Evolutionary conservation across 2,113 vertebrate genomes (phyloP).

Genomic region (Cavia aperea): DNA sequence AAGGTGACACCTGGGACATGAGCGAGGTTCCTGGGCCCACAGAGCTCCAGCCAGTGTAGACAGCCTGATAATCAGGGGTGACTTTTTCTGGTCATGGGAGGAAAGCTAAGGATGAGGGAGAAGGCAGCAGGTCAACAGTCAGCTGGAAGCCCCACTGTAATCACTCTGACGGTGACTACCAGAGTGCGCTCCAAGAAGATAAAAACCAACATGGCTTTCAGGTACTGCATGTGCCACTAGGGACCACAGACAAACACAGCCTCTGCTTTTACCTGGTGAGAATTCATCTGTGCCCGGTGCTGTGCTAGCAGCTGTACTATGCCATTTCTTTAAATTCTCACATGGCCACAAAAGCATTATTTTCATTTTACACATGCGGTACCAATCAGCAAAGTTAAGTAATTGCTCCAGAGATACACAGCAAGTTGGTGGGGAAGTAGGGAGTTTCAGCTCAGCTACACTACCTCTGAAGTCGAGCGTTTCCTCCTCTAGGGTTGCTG

Average conservation of each 20-base stretch:
- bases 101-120: not conserved
- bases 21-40: not conserved
- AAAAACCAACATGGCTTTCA: not conserved
- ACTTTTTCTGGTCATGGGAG: not conserved
- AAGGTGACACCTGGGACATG: fast-evolving
- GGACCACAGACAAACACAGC: not conserved
- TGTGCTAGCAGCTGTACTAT: not conserved
- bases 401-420: not conserved
- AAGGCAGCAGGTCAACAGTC: not conserved
- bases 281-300: not conserved
- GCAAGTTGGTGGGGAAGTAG: not conserved
- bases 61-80: not conserved
- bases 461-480: not conserved
- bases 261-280: not conserved
- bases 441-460: not conserved
- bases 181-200: not conserved
- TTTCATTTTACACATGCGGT: not conserved
- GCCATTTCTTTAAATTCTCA: not conserved
- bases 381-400: not conserved
- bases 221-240: not conserved
- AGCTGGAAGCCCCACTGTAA: not conserved
- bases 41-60: not conserved
- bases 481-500: fast-evolving
- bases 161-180: too few relatives aligned
- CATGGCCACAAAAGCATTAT: not conserved